Base-by-base conservation (phyloP, 2,113 vertebrate species). In the Thalassarche chlororhynchos region DNA sequence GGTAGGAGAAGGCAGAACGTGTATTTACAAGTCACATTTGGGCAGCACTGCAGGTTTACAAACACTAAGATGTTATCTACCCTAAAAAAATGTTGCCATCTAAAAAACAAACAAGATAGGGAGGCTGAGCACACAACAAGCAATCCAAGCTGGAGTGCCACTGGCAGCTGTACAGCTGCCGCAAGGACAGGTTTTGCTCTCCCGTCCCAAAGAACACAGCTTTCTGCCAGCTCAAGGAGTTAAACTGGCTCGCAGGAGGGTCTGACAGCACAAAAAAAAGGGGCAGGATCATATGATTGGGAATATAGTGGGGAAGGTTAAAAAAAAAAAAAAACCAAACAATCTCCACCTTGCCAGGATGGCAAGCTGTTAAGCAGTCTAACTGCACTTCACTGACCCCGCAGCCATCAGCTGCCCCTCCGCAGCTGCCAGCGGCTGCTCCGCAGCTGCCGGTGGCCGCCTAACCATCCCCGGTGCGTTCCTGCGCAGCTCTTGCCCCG, bases 221-320 rank as follows among this genome's bases (percentile, higher is more conserved):
- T 40, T 44, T 36, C 66, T 86, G 90, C 57, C 4, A 0, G 6
- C 55, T 14, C 65, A 8, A 23, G 15, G 70, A 23, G 12, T 21
- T 31, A 2, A 31, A 11, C 11, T 3, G 31, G 3, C 17, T 40
- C 6, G 0, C 44, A 66, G 60, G 12, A 60, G 8, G 26, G n/a
- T 12, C 36, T 14, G 20, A 23, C 0, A 29, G 32, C 16, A 46
- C 15, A 36, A 55, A 34, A 68, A 12, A 12, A 10, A 11, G 14
- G 21, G 44, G 21, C 9, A 51, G 55, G 10, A 20, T 38, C 8
- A 6, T 0, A 55, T 6, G 3, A 23, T 0, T 28, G n/a, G 62
- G 4, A 64, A 84, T 15, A 21, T 3, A 40, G 10, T 8, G 26
- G 38, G 65, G 19, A 57, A 65, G 20, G n/a, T 19, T 38, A 23